phyloP scores from a whole-genome alignment of 1,140 invertebrate genomes.

The Drosophila azteca region DNA sequence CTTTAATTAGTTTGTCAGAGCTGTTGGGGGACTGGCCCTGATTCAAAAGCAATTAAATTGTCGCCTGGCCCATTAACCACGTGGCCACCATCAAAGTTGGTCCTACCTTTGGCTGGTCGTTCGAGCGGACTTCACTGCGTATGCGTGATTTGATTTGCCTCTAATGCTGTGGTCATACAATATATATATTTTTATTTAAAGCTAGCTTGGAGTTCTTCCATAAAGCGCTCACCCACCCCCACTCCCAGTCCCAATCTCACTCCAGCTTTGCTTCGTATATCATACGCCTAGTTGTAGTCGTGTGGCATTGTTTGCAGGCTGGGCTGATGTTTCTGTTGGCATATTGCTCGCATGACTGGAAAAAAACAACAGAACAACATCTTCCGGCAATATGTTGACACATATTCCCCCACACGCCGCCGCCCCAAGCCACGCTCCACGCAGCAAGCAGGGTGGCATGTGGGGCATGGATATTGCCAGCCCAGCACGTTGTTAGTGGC shows the following conservation, averaged over 20 bases:
- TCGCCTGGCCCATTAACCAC: constrained; percentile 32
- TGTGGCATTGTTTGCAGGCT: too few species aligned
- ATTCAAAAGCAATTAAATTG: constrained; percentile 50
- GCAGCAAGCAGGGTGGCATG: background rate
- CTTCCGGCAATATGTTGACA: constrained; percentile 62
- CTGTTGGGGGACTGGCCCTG: constrained; percentile 15
- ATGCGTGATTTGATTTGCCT: too few species aligned
- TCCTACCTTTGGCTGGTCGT: constrained; percentile 6
- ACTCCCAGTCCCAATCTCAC: too few species aligned
- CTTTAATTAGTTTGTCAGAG: constrained; percentile 66
- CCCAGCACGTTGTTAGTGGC: background rate
- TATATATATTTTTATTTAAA: too few species aligned
- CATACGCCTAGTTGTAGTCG: too few species aligned
- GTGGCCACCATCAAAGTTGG: constrained; percentile 1
- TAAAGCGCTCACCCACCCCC: too few species aligned
- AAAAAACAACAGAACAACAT: constrained; percentile 22
- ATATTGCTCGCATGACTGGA: constrained; percentile 11
- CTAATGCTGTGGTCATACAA: too few species aligned
- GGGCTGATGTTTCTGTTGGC: constrained; percentile 5
- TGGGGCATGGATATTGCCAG: background rate
- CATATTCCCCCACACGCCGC: constrained; percentile 23
- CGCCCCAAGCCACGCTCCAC: background rate
- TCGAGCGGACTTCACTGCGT: too few species aligned
- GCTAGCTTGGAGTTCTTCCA: too few species aligned
- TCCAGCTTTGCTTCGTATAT: too few species aligned